A percentile compares a stretch with the other conserved stretches of the same genome.
These are phyloP conservation scores for Ochotona curzoniae DNA, from an alignment of 2,113 vertebrate species.

Conservation along the genomic window DNA sequence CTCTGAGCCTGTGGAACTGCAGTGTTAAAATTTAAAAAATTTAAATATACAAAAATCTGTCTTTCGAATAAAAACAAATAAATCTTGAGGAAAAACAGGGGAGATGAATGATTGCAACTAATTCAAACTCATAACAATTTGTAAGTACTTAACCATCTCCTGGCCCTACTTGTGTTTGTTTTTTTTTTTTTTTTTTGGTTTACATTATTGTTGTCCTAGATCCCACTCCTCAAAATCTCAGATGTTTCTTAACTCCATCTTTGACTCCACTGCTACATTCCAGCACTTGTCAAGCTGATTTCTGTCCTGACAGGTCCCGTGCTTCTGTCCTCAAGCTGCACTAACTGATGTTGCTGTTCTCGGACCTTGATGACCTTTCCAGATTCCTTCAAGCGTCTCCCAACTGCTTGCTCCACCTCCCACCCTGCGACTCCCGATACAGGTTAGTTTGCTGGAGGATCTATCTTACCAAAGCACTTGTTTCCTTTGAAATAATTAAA, in stretches of 20 bases:
- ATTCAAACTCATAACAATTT: slow-evolving; percentile 1
- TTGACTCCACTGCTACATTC: background rate
- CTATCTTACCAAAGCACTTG: background rate
- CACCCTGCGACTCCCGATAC: background rate
- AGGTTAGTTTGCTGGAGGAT: slow-evolving; percentile 1
- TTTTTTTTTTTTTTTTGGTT: background rate
- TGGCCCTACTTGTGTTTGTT: background rate
- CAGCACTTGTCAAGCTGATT: background rate
- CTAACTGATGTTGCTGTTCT: background rate
- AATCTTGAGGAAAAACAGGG: background rate
- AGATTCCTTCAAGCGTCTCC: background rate
- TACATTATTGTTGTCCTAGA: background rate
- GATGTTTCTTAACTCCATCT: background rate
- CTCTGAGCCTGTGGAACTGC: no score
- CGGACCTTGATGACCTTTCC: background rate
- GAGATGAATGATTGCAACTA: slow-evolving; percentile 3
- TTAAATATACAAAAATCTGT: no score
- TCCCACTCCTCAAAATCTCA: slow-evolving; percentile 10
- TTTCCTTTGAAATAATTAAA: background rate
- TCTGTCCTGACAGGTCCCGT: background rate
- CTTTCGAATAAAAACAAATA: no score
- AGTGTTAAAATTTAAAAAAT: no score
- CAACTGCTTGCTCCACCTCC: background rate
- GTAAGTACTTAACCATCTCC: background rate
- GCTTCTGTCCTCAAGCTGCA: background rate